These are phyloP conservation scores for Altica lythri DNA, from an alignment of 2,888 invertebrate genomes.

Conservation along the genomic window DNA sequence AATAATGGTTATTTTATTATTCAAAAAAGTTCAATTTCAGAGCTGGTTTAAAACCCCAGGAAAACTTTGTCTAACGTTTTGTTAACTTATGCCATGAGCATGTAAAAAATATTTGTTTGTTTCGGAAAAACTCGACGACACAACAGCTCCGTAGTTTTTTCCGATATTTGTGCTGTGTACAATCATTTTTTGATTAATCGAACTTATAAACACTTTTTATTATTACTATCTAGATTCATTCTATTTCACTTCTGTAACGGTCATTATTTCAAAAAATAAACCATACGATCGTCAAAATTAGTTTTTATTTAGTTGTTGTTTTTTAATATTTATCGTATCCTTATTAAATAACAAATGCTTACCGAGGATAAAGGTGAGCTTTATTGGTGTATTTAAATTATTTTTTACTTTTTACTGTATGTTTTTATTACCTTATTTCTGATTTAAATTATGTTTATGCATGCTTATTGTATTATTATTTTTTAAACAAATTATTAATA, in stretches of 20 bases:
- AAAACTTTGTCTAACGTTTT: constrained; percentile 20
- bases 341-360: constrained; percentile 19
- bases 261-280: constrained; percentile 52
- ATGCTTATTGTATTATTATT: background rate
- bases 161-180: constrained; percentile 49
- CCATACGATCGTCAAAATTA: constrained; percentile 48
- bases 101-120: constrained; percentile 33
- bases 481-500: constrained; percentile 3
- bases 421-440: background rate
- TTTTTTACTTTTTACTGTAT: background rate
- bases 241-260: constrained; percentile 35
- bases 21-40: no score
- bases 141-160: constrained; percentile 21
- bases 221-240: constrained; percentile 38
- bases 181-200: constrained; percentile 46
- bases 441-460: background rate
- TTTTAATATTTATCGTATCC: background rate
- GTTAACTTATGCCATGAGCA: constrained; percentile 30
- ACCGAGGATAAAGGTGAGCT: constrained; percentile 23
- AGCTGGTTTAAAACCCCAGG: constrained; percentile 4
- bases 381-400: background rate
- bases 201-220: constrained; percentile 27
- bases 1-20: no score
- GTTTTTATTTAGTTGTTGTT: background rate
- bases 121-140: constrained; percentile 17